Evolutionary conservation across 2,888 invertebrate genomes (phyloP).

Genomic region (Pseudococcus viburni): DNA sequence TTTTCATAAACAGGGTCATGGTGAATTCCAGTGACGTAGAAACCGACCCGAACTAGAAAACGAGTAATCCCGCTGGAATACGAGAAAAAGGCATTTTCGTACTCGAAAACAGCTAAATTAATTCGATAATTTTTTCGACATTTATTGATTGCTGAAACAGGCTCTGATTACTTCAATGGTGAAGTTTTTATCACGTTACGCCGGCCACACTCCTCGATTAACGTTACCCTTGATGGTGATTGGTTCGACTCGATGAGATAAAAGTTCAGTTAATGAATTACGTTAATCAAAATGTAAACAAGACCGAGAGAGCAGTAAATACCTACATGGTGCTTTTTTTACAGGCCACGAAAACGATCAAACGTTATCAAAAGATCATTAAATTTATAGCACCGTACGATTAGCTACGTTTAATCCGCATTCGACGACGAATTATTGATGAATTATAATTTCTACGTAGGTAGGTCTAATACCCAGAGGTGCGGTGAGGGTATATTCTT

Average conservation of each 20-base stretch:
- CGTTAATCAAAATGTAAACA: constrained; percentile 35
- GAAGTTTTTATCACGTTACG: background rate
- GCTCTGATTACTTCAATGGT: background rate
- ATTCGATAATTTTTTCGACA: constrained; percentile 48
- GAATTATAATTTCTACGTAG: background rate
- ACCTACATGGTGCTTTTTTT: background rate
- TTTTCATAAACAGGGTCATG: background rate
- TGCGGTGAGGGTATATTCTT: too few relatives aligned
- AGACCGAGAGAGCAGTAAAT: constrained; percentile 6
- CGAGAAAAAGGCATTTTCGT: background rate
- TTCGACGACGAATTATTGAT: constrained; percentile 38
- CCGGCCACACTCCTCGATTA: background rate
- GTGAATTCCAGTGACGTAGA: constrained; percentile 9
- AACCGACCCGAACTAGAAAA: background rate
- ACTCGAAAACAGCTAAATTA: background rate
- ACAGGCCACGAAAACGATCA: background rate
- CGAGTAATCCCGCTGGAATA: background rate
- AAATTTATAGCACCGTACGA: background rate
- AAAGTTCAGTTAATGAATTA: constrained; percentile 50
- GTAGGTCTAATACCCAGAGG: too few relatives aligned
- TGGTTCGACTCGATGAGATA: background rate
- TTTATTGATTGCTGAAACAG: constrained; percentile 15
- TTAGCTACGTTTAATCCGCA: constrained; percentile 22
- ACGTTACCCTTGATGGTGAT: constrained; percentile 7
- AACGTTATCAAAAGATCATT: constrained; percentile 18